phyloP scores from a whole-genome alignment of 2,797 vertebrate species.

The Hapalemur alaotrensis region DNA sequence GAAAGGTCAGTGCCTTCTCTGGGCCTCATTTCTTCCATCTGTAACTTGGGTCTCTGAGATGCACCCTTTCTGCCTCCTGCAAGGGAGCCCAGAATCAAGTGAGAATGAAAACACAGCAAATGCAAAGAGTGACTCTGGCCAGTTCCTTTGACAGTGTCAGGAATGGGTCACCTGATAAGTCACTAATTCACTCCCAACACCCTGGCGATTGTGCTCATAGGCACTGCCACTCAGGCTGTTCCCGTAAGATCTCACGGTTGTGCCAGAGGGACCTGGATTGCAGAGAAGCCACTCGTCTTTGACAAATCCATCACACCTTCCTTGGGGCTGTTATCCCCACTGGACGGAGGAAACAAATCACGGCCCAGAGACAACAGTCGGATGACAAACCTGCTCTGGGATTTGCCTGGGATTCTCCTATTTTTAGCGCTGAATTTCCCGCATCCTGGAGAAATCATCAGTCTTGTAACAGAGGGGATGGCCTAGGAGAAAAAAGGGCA shows the following conservation, averaged over 20 bases:
- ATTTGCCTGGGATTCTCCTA: rapidly evolving
- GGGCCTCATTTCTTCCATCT: not conserved
- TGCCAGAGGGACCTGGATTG: not conserved
- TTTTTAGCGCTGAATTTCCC: not conserved
- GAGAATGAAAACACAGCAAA: not conserved
- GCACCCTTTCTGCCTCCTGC: not conserved
- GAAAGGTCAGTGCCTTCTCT: not conserved
- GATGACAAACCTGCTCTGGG: not conserved
- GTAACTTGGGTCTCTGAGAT: not conserved
- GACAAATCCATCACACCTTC: not conserved
- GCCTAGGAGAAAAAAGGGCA: too few species aligned
- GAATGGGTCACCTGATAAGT: not conserved
- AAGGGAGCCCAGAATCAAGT: not conserved
- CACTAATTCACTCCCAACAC: not conserved
- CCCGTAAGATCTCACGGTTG: not conserved
- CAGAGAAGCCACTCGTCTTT: not conserved
- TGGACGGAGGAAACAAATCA: not conserved
- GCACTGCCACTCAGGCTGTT: rapidly evolving
- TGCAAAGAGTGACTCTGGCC: not conserved
- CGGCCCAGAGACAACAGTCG: not conserved
- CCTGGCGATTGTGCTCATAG: too few species aligned
- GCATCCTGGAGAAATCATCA: not conserved
- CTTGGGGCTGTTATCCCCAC: not conserved
- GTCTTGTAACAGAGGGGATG: not conserved
- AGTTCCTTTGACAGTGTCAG: not conserved